A percentile compares a stretch with the other conserved stretches of the same genome.
Evolutionary conservation across 2,797 vertebrate genomes (phyloP).

Genomic region (Luscinia megarhynchos): DNA sequence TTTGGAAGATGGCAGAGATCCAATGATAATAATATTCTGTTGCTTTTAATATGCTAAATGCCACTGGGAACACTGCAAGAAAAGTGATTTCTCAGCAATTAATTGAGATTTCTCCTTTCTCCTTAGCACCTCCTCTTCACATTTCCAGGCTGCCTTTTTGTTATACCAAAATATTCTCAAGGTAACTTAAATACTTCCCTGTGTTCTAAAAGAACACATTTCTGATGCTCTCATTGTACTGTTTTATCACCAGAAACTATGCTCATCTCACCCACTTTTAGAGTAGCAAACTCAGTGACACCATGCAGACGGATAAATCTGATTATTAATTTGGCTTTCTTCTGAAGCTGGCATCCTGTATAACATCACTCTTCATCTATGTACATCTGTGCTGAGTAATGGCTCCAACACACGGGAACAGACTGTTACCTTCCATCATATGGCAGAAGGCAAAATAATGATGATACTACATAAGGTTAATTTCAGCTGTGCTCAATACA

Average conservation of each 20-base stretch:
- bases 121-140: background rate
- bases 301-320: background rate
- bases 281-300: background rate
- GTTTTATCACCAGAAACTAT: background rate
- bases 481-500: background rate
- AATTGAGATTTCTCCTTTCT: background rate
- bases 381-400: background rate
- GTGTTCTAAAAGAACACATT: background rate
- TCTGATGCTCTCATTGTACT: background rate
- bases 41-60: background rate
- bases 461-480: background rate
- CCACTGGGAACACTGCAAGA: background rate
- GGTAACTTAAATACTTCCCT: background rate
- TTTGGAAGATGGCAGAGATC: background rate
- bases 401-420: background rate
- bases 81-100: background rate
- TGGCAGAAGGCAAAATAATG: constrained; percentile 7
- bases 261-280: background rate
- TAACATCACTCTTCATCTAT: background rate
- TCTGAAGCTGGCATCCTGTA: background rate
- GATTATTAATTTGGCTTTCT: constrained; percentile 19
- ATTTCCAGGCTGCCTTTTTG: background rate
- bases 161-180: background rate
- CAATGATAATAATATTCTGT: background rate
- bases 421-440: constrained; percentile 5